Conservation (phyloP, 2,888 invertebrate genomes). For the Cantharis nigra region DNA sequence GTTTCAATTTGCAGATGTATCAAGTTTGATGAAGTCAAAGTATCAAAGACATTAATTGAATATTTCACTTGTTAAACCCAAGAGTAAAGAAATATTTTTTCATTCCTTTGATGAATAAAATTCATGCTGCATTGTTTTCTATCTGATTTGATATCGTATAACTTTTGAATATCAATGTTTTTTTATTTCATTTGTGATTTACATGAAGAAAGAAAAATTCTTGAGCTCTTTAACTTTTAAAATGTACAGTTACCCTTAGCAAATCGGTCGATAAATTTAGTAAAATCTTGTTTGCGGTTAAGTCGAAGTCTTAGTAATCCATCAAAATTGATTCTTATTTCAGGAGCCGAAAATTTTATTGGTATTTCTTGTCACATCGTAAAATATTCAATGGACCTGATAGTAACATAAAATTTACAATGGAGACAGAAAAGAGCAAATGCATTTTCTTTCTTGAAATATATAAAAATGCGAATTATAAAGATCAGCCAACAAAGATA, state of each 20-base stretch:
- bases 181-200: not conserved
- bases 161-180: not conserved
- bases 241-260: not conserved
- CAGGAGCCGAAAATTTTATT: not conserved
- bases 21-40: not conserved
- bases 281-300: not conserved
- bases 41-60: not conserved
- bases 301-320: not conserved
- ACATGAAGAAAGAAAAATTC: not conserved
- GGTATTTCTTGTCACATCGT: not conserved
- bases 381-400: not conserved
- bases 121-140: not conserved
- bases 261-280: not conserved
- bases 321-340: not conserved
- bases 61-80: not conserved
- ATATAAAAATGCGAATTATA: not conserved
- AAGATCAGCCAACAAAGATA: conserved; percentile 2
- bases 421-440: not conserved
- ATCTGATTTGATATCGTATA: not conserved
- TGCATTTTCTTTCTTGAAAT: not conserved
- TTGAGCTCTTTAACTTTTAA: not conserved
- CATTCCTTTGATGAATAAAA: not conserved
- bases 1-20: no score
- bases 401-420: not conserved
- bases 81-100: not conserved